Percentiles rank a stretch among this genome's conserved stretches.
These are phyloP conservation scores for Xiphorhynchus erythropygius DNA, from an alignment of 2,797 vertebrate species.

Conservation along the genomic window DNA sequence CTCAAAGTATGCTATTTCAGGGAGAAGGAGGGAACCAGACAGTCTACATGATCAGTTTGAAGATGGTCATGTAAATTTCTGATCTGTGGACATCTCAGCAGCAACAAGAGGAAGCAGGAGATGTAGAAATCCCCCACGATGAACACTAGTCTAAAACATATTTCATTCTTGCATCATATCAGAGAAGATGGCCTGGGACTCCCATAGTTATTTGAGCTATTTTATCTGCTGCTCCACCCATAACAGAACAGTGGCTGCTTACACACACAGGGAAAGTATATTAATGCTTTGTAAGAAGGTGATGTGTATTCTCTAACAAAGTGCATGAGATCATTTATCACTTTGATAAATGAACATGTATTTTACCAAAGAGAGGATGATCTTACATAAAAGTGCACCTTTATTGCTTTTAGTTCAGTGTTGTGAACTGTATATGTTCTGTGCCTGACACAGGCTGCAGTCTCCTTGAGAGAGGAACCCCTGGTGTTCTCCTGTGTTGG, in stretches of 20 bases:
- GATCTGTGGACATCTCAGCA: not conserved
- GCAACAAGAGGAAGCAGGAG: not conserved
- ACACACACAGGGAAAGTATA: not conserved
- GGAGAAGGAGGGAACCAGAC: not conserved
- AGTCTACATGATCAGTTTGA: not conserved
- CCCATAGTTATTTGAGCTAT: not conserved
- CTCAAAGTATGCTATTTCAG: not conserved
- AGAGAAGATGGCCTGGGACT: not conserved
- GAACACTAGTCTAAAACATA: not conserved
- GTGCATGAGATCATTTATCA: not conserved
- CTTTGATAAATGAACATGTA: not conserved
- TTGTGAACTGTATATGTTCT: not conserved
- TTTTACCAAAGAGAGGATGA: not conserved
- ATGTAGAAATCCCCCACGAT: not conserved
- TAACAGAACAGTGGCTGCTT: not conserved
- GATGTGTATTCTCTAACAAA: not conserved
- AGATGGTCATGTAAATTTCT: not conserved
- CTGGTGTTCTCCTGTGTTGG: not conserved
- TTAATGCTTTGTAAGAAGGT: not conserved
- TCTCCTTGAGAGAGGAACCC: not conserved
- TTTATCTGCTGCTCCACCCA: not conserved
- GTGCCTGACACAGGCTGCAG: not conserved
- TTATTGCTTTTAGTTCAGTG: not conserved
- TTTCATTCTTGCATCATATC: not conserved
- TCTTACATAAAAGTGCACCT: not conserved